Percentiles rank a stretch among this genome's conserved stretches.
These are phyloP conservation scores for Catocala nupta DNA, from an alignment of 2,888 invertebrate genomes.

Conservation along the genomic window DNA sequence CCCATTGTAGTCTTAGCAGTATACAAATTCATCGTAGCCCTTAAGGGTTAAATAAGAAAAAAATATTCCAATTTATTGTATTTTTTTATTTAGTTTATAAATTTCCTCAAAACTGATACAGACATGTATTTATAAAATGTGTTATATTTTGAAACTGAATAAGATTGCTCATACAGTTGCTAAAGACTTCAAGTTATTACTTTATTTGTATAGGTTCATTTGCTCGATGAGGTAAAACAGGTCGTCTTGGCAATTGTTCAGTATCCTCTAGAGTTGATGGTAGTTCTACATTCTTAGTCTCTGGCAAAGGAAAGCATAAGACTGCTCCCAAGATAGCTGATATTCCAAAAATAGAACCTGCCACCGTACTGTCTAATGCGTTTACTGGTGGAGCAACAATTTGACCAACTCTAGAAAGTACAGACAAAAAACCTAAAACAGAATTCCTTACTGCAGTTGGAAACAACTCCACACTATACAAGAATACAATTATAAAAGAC, in stretches of 20 bases:
- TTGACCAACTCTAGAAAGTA: constrained; percentile 93
- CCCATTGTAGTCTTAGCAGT: no score
- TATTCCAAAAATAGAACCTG: constrained; percentile 88
- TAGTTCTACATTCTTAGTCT: constrained; percentile 70
- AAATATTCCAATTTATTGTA: no score
- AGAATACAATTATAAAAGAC: constrained; percentile 93
- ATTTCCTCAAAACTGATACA: no score
- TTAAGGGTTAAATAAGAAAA: no score
- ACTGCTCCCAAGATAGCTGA: constrained; percentile 89
- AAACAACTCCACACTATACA: constrained; percentile 94
- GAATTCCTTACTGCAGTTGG: constrained; percentile 95
- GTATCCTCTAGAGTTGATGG: constrained; percentile 71
- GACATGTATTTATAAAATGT: no score
- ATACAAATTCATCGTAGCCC: no score
- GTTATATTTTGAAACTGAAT: no score
- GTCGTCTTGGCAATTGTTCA: constrained; percentile 30
- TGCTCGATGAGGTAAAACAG: not conserved
- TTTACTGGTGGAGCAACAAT: constrained; percentile 93
- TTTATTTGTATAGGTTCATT: no score
- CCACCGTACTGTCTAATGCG: constrained; percentile 73
- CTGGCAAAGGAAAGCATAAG: constrained; percentile 90
- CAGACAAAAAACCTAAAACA: constrained; percentile 93
- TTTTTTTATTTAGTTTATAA: no score
- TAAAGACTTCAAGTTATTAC: no score
- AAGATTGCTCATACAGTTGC: no score